phyloP scores from a whole-genome alignment of 2,797 vertebrate genomes.

The Babyrousa celebensis region DNA sequence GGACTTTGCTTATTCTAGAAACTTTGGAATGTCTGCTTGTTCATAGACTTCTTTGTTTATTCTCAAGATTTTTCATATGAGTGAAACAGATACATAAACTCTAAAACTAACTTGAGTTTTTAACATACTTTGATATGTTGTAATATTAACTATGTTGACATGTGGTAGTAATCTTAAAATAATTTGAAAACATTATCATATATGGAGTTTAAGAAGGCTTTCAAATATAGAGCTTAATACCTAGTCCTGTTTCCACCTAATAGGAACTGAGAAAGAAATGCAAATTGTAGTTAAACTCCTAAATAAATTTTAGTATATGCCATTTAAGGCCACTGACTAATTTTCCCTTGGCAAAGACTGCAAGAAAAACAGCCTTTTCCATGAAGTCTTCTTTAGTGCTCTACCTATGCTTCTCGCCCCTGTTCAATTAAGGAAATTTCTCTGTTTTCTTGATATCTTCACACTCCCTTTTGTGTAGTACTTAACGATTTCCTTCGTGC shows the following conservation, averaged over 20 bases:
- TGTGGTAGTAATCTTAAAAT: constrained; percentile 14
- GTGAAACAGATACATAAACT: constrained; percentile 31
- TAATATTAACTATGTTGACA: neutral
- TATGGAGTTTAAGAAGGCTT: constrained; percentile 54
- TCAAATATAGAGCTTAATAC: neutral
- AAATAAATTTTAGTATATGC: constrained; percentile 52
- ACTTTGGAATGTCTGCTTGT: constrained; percentile 2
- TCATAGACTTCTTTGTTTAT: constrained; percentile 66
- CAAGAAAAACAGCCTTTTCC: neutral
- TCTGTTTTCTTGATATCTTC: constrained; percentile 27
- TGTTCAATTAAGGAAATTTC: neutral
- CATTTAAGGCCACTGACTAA: neutral
- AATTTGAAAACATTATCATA: neutral
- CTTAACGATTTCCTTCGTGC: constrained; percentile 41
- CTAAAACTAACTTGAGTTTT: constrained; percentile 50
- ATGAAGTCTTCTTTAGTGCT: neutral
- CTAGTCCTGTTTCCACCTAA: constrained; percentile 47
- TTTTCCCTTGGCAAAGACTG: constrained; percentile 49
- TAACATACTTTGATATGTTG: constrained; percentile 45
- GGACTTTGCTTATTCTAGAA: neutral
- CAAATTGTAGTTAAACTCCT: constrained; percentile 18
- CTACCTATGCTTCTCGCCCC: neutral
- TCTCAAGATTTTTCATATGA: constrained; percentile 34
- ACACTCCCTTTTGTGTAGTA: constrained; percentile 20
- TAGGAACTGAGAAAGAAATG: constrained; percentile 63